These are phyloP conservation scores for Eristalis intricaria DNA, from an alignment of 2,888 invertebrate genomes.

Conservation along the genomic window DNA sequence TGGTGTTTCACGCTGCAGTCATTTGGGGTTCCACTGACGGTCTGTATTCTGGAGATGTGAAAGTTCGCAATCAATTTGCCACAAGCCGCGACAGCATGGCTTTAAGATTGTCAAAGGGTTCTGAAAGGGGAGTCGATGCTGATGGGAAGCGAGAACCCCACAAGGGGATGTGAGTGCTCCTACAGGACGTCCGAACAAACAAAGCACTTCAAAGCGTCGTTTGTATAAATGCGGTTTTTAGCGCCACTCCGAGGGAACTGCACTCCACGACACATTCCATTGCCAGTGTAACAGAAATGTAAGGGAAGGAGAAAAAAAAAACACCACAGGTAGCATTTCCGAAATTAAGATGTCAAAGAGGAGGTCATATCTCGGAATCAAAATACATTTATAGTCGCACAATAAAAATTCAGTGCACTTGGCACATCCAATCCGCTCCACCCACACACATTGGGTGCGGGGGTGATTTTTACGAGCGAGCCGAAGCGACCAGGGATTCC, in stretches of 20 bases:
- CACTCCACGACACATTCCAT: not conserved
- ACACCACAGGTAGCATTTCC: not conserved
- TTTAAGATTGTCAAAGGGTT: too few species aligned
- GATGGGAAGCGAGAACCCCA: too few species aligned
- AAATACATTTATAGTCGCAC: not conserved
- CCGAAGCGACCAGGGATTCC: not conserved
- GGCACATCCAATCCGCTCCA: not conserved
- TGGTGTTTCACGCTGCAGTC: too few species aligned
- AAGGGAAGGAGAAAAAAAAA: not conserved
- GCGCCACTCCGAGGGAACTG: not conserved
- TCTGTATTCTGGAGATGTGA: too few species aligned
- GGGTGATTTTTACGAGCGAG: not conserved
- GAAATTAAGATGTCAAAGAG: not conserved
- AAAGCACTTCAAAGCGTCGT: not conserved
- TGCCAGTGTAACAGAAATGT: not conserved
- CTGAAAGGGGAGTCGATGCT: too few species aligned
- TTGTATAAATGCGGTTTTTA: not conserved
- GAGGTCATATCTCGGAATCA: not conserved
- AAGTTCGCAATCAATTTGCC: too few species aligned
- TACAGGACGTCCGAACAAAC: not conserved
- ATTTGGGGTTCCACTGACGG: too few species aligned
- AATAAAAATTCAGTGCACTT: not conserved
- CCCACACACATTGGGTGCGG: not conserved
- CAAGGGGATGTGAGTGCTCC: not conserved
- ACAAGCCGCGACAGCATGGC: too few species aligned